Percentiles rank a stretch among this genome's conserved stretches.
Evolutionary conservation across 1,140 invertebrate genomes (phyloP).

Genomic region (Conus betulinus): DNA sequence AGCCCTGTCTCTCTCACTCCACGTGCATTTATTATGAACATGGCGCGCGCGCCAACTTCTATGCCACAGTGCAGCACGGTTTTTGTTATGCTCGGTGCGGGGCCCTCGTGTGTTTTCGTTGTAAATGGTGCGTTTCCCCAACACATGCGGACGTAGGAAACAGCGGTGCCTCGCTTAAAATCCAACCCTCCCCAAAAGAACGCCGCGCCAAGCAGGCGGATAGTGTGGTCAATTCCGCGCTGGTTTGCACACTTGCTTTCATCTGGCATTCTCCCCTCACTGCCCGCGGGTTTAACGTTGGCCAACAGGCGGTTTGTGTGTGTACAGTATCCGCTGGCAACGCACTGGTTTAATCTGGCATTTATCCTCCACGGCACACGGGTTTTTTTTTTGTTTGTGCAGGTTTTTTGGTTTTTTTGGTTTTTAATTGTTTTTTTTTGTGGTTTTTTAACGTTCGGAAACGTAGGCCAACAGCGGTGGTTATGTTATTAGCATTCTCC

Average conservation of each 20-base stretch:
- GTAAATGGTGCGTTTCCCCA: constrained; percentile 19
- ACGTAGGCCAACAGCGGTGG: no score
- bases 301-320: no score
- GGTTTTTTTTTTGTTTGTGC: no score
- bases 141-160: constrained; percentile 14
- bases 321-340: no score
- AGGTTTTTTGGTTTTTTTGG: no score
- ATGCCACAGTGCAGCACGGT: background rate
- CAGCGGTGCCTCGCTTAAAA: constrained; percentile 4
- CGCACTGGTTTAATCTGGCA: no score
- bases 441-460: no score
- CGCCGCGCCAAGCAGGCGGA: background rate
- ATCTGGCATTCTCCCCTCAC: background rate
- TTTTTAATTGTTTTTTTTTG: no score
- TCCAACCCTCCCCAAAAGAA: background rate
- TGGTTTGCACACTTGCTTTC: background rate
- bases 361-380: no score
- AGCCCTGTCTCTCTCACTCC: constrained; percentile 12
- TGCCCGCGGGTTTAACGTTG: no score
- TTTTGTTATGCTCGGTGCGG: constrained; percentile 39
- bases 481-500: background rate
- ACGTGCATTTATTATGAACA: constrained; percentile 53
- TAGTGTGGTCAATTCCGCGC: constrained; percentile 27
- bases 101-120: constrained; percentile 3
- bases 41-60: constrained; percentile 33